A percentile compares a stretch with the other conserved stretches of the same genome.
Evolutionary conservation across 53 echinoderm and acorn worm species (phyloP).

Genomic region (Echinarachnius parma): DNA sequence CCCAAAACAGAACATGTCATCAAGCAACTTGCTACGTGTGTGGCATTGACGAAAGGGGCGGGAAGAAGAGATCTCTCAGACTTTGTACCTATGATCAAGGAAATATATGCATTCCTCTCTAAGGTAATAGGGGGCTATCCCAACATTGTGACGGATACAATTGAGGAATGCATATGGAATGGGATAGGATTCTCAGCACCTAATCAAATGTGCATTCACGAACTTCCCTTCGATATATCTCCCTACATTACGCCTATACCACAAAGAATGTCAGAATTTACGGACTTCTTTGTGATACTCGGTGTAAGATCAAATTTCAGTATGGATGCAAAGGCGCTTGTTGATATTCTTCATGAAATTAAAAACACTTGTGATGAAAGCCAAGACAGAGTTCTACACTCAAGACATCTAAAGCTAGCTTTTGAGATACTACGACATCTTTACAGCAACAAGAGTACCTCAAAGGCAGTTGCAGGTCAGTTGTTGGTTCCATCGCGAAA

Average conservation of each 20-base stretch:
- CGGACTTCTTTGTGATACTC: slow-evolving; percentile 18
- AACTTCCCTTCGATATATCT: slow-evolving; percentile 38
- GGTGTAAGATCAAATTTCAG: slow-evolving; percentile 18
- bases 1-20: neutral
- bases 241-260: slow-evolving; percentile 54
- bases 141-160: neutral
- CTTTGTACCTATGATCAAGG: slow-evolving; percentile 10
- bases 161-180: slow-evolving; percentile 56
- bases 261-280: neutral
- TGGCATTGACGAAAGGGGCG: neutral
- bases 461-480: neutral
- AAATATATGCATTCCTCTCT: slow-evolving; percentile 25
- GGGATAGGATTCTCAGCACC: slow-evolving; percentile 59
- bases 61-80: neutral
- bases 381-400: neutral
- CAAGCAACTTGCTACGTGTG: slow-evolving; percentile 2
- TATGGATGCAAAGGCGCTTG: slow-evolving; percentile 5
- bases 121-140: too few relatives aligned
- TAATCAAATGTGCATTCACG: slow-evolving; percentile 40
- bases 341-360: slow-evolving; percentile 17
- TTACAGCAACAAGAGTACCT: neutral
- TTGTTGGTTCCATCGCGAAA: slow-evolving; percentile 7
- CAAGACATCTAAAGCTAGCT: slow-evolving; percentile 11
- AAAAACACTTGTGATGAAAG: neutral
- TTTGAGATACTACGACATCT: slow-evolving; percentile 5